Evolutionary conservation across 1,140 invertebrate species (phyloP).

Genomic region (Charaxes varanes): DNA sequence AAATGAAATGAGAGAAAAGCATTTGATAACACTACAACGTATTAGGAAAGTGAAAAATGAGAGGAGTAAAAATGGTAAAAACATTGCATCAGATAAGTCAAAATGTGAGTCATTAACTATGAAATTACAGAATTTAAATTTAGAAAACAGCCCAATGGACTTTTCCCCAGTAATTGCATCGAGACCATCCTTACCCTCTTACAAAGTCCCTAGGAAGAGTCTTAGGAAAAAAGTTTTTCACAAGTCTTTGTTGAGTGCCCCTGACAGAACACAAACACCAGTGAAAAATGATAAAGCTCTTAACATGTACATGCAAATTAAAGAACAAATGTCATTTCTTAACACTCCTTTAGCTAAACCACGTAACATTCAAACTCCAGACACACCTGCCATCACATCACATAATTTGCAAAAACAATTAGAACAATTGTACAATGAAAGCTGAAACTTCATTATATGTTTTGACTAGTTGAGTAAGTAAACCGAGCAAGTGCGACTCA

Average conservation of each 20-base stretch:
- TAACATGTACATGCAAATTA: constrained; percentile 58
- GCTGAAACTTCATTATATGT: constrained; percentile 3
- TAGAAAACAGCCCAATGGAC: constrained; percentile 21
- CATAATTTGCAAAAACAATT: constrained; percentile 59
- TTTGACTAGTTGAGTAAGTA: too few species aligned
- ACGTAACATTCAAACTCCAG: constrained; percentile 13
- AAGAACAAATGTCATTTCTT: constrained; percentile 55
- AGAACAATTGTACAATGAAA: constrained; percentile 45
- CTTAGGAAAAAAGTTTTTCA: constrained; percentile 47
- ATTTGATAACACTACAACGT: constrained; percentile 33
- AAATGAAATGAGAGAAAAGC: constrained; percentile 39
- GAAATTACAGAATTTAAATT: not conserved
- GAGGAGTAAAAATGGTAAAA: constrained; percentile 21
- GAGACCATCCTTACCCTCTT: constrained; percentile 48
- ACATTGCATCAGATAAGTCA: constrained; percentile 21
- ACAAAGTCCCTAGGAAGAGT: constrained; percentile 56
- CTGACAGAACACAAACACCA: constrained; percentile 28
- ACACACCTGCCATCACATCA: constrained; percentile 50
- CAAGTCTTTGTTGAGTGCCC: constrained; percentile 53
- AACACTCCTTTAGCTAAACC: constrained; percentile 43
- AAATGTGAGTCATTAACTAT: constrained; percentile 16
- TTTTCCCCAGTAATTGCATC: constrained; percentile 36
- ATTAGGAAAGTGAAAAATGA: constrained; percentile 42
- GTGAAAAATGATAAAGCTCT: constrained; percentile 36
- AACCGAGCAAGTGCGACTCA: too few species aligned